Evolutionary conservation across 2,797 vertebrate genomes (phyloP).

Genomic region (Orientallactaga sibirica): DNA sequence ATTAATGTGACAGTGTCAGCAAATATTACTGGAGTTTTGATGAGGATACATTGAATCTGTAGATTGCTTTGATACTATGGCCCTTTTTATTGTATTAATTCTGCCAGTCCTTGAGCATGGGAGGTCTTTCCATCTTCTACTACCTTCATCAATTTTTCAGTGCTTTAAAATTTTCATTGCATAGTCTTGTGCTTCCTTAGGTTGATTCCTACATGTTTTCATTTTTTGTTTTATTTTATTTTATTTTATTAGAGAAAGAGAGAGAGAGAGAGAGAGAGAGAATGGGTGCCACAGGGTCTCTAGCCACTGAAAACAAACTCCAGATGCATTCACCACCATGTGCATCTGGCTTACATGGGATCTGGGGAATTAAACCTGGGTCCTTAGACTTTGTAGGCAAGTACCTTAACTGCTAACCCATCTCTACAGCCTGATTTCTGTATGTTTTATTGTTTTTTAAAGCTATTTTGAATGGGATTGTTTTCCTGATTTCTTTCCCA

Average conservation of each 20-base stretch:
- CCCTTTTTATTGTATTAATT: background rate
- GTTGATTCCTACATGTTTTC: too few species aligned
- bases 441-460: background rate
- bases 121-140: background rate
- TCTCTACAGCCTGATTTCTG: background rate
- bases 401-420: too few species aligned
- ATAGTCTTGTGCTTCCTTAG: too few species aligned
- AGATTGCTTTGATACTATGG: background rate
- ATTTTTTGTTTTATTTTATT: too few species aligned
- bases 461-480: background rate
- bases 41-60: background rate
- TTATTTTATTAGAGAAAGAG: too few species aligned
- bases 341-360: too few species aligned
- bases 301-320: too few species aligned
- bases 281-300: too few species aligned
- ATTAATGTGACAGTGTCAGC: background rate
- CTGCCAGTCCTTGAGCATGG: background rate
- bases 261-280: too few species aligned
- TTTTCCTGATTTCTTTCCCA: background rate
- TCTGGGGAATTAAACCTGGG: too few species aligned
- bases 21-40: background rate
- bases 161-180: background rate
- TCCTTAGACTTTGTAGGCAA: too few species aligned
- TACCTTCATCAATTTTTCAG: background rate
- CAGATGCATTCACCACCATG: too few species aligned